A percentile compares a stretch with the other conserved stretches of the same genome.
Evolutionary conservation across 2,888 invertebrate genomes (phyloP).

Genomic region (Pecten maximus): DNA sequence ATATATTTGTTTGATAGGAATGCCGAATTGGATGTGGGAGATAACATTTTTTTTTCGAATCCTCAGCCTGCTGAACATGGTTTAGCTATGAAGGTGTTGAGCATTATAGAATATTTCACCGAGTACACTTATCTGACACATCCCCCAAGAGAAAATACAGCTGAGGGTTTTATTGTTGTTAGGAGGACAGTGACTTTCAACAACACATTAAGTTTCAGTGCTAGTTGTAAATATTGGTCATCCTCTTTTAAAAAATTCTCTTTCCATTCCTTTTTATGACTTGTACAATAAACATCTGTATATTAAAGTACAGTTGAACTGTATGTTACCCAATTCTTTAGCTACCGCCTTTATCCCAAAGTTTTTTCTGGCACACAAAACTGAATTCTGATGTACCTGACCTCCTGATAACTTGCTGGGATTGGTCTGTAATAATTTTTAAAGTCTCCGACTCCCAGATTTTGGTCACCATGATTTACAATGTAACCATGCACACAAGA

Average conservation of each 20-base stretch:
- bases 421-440: neutral
- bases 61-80: neutral
- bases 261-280: neutral
- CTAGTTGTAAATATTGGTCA: neutral
- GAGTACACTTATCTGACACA: neutral
- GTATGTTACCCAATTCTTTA: too few species aligned
- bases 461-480: too few species aligned
- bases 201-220: neutral
- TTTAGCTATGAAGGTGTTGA: neutral
- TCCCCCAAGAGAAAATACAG: neutral
- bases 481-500: too few species aligned
- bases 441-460: too few species aligned
- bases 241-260: neutral
- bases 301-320: neutral
- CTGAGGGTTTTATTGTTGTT: neutral
- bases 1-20: constrained; percentile 14
- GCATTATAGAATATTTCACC: neutral
- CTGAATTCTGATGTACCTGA: neutral
- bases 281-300: neutral
- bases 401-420: neutral
- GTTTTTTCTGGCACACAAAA: neutral
- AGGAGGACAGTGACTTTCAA: neutral
- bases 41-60: neutral
- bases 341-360: neutral
- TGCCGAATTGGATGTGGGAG: neutral